A percentile compares a stretch with the other conserved stretches of the same genome.
phyloP scores from a whole-genome alignment of 2,888 invertebrate genomes.

The Agrilus cyanescens region DNA sequence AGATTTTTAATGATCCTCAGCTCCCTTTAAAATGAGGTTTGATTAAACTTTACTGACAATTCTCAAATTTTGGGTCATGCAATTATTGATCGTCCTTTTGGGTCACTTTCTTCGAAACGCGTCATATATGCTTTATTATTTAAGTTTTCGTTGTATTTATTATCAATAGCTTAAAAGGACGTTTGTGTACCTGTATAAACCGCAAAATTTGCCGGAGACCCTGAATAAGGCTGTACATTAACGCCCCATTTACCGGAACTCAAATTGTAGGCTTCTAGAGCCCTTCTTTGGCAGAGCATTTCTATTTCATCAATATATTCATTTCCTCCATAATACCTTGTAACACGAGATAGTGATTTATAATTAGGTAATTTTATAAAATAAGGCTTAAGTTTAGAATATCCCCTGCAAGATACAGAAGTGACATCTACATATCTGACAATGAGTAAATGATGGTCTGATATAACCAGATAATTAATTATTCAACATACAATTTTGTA shows the following conservation, averaged over 20 bases:
- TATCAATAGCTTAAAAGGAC: background rate
- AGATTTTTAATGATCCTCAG: too few species aligned
- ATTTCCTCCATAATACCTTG: slow-evolving; percentile 95
- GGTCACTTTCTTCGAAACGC: too few species aligned
- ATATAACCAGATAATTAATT: too few species aligned
- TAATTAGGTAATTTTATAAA: background rate
- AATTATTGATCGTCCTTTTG: too few species aligned
- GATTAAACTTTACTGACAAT: too few species aligned
- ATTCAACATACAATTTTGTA: too few species aligned
- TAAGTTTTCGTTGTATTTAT: too few species aligned
- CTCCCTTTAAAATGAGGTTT: too few species aligned
- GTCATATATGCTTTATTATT: too few species aligned
- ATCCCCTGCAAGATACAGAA: background rate
- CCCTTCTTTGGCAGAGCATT: slow-evolving; percentile 73
- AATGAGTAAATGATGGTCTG: too few species aligned
- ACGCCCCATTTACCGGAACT: slow-evolving; percentile 87
- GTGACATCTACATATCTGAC: too few species aligned
- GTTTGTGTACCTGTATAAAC: slow-evolving; percentile 67
- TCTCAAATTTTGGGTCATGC: too few species aligned
- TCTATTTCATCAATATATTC: slow-evolving; percentile 92
- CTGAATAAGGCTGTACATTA: slow-evolving; percentile 94
- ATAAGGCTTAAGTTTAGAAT: background rate
- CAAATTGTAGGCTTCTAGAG: slow-evolving; percentile 71
- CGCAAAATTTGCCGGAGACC: slow-evolving; percentile 92
- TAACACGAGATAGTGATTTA: slow-evolving; percentile 2